Conservation (phyloP, 2,888 invertebrate species). For the Laothoe populi region DNA sequence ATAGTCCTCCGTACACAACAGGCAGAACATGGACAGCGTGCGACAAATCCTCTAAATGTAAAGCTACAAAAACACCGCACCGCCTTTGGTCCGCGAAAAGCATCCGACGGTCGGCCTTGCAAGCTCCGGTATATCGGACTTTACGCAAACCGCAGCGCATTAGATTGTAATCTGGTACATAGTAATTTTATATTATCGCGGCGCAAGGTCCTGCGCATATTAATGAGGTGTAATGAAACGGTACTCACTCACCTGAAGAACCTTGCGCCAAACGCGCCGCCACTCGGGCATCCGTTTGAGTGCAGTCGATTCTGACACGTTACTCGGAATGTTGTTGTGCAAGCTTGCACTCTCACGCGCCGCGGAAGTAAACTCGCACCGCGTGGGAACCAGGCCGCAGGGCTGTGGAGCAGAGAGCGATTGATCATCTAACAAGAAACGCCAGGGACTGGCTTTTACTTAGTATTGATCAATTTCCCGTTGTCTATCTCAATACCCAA, state of each 20-base stretch:
- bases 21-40: too few relatives aligned
- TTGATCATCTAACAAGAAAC: too few relatives aligned
- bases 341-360: constrained; percentile 16
- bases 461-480: too few relatives aligned
- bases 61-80: not conserved
- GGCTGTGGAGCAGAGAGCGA: not conserved
- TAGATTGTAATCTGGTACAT: constrained; percentile 31
- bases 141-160: constrained; percentile 23
- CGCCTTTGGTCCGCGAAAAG: not conserved
- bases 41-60: not conserved
- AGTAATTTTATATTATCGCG: constrained; percentile 2
- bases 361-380: constrained; percentile 34
- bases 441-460: too few relatives aligned
- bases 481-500: too few relatives aligned
- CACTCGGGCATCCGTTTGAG: too few relatives aligned
- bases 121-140: not conserved
- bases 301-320: too few relatives aligned
- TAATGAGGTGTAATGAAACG: constrained; percentile 1
- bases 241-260: not conserved
- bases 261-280: not conserved
- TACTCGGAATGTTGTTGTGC: not conserved
- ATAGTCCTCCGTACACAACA: too few relatives aligned
- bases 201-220: constrained; percentile 11
- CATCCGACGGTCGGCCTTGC: not conserved
- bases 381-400: not conserved